Percentiles rank a stretch among this genome's conserved stretches.
Evolutionary conservation across 2,797 vertebrate genomes (phyloP).

Genomic region (Pseudomugil gertrudae): DNA sequence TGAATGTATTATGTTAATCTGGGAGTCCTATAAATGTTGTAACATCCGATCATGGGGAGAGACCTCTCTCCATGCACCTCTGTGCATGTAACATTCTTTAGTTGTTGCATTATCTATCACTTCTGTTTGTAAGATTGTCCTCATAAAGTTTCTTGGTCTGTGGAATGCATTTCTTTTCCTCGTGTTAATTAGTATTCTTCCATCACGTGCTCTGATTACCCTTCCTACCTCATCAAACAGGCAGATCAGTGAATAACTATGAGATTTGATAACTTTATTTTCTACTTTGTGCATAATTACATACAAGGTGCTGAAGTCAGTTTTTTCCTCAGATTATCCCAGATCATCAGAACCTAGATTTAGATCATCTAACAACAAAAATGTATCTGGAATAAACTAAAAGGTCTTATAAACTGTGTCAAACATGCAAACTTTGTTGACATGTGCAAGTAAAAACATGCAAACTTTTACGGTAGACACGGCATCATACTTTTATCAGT

Average conservation of each 20-base stretch:
- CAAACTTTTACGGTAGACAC: not conserved
- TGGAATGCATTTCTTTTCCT: not conserved
- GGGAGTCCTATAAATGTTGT: no score
- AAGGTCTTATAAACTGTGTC: not conserved
- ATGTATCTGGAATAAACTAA: not conserved
- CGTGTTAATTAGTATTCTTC: no score
- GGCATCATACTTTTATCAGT: not conserved
- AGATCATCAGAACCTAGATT: conserved; percentile 8
- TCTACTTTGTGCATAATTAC: not conserved
- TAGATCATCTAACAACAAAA: not conserved
- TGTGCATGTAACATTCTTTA: no score
- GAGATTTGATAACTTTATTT: not conserved
- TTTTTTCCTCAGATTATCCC: not conserved
- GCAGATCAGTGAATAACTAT: not conserved
- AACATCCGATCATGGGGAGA: no score
- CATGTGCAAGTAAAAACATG: not conserved
- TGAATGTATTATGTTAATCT: no score
- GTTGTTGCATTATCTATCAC: not conserved
- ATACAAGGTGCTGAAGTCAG: not conserved
- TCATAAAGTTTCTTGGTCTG: not conserved
- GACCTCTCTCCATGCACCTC: no score
- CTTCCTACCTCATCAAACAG: no score
- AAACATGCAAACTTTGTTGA: not conserved
- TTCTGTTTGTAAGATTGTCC: not conserved
- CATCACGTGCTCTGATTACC: no score